Base-by-base conservation (phyloP, 1,140 invertebrate species). In the Lucilia sericata region DNA sequence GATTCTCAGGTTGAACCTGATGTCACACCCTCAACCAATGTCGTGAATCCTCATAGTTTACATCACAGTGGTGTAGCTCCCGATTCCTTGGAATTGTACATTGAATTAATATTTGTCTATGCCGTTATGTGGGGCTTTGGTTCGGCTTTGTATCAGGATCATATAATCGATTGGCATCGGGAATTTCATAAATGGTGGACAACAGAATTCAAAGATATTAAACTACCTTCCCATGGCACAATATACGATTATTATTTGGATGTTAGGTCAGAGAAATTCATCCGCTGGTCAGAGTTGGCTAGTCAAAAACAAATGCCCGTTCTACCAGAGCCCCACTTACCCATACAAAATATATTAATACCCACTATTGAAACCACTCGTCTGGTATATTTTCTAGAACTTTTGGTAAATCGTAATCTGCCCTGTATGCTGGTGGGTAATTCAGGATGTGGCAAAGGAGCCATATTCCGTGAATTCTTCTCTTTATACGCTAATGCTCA, bases 211-310 rank as follows among this genome's bases (percentile, higher is more conserved):
- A 99, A 98, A 92, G 94, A 96, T 3, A 93, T 99, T 21, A 98
- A 97, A 91, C 97, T 99, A 91, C 98, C 98, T 1, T 87, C 92
- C 0, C 91, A 93, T 42, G 95, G 94, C 17, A 96, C 94, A n/a
- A 94, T 99, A 0, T 99, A 99, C 90, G 96, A 96, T 91, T 98
- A 96, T 91, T 98, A 94, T 88, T 96, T 99, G 84, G 97, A 99
- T 88, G 91, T 93, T 10, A 95, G 97, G 85, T 95, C 95, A 0
- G 96, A 97, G 88, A 96, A 96, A 87, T 97, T 98, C 87, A 89
- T 95, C 74, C 96, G 95, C 0, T 99, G 98, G 98, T 94, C 86
- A 92, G 94, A 89, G 93, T 98, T 30, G 91, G 93, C 86, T 93
- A 94, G 87, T 93, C 98, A 13, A 91, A 93, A 83, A 97, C 97